These are phyloP conservation scores for Leistus spinibarbis DNA, from an alignment of 2,888 invertebrate species.

Conservation along the genomic window DNA sequence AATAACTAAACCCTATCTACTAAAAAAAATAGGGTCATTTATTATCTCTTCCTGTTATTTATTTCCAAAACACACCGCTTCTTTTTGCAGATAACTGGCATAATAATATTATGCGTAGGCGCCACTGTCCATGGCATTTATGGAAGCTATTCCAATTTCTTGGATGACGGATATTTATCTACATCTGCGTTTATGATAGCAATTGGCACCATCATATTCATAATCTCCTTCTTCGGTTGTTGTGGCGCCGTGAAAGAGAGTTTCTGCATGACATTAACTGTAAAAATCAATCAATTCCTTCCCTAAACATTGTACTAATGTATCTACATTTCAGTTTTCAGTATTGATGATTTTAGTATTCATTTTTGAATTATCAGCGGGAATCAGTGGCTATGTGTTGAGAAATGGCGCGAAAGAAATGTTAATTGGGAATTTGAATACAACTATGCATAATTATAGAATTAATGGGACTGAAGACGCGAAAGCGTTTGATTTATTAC, in stretches of 20 bases:
- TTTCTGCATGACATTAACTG: conserved; percentile 90
- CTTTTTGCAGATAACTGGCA: conserved; percentile 79
- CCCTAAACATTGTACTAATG: conserved; percentile 40
- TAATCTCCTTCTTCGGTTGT: conserved; percentile 95
- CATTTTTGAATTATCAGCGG: conserved; percentile 83
- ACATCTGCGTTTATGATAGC: conserved; percentile 86
- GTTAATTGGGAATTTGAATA: conserved; percentile 69
- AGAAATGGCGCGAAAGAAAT: conserved; percentile 69
- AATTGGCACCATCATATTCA: conserved; percentile 86
- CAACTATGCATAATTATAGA: conserved; percentile 69
- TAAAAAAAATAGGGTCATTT: no score
- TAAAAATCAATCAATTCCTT: conserved; percentile 60
- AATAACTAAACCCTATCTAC: no score
- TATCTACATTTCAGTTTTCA: conserved; percentile 67
- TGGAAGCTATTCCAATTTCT: conserved; percentile 77
- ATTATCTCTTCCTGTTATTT: no score
- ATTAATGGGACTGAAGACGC: conserved; percentile 64
- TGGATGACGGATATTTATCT: conserved; percentile 81
- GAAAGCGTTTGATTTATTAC: conserved; percentile 80
- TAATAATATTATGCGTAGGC: conserved; percentile 83
- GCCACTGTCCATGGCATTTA: conserved; percentile 76
- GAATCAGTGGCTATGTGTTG: conserved; percentile 80
- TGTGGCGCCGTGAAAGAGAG: conserved; percentile 95
- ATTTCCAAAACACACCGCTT: background rate
- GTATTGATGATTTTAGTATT: conserved; percentile 79